Conservation (phyloP, 1,140 invertebrate genomes). For the Nixonia krombeini region DNA sequence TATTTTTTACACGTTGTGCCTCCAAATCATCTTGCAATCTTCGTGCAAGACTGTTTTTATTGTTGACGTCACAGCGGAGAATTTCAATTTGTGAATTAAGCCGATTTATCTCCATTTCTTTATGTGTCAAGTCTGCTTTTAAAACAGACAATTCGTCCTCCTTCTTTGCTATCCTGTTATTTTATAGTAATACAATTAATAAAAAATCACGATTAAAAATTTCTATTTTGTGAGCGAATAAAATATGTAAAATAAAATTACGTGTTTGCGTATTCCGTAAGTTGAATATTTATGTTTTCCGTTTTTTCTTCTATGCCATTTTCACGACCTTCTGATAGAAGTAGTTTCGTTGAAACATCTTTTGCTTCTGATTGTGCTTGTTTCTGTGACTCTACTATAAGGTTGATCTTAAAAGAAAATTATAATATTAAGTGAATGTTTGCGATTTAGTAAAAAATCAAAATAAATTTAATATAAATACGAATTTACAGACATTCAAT, state of each 20-base stretch:
- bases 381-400: conserved; percentile 24
- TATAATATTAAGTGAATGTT: conserved; percentile 1
- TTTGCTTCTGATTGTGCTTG: conserved; percentile 19
- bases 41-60: conserved; percentile 49
- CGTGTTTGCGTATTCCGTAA: conserved; percentile 54
- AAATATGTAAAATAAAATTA: conserved; percentile 31
- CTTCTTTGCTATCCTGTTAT: conserved; percentile 56
- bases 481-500: no score
- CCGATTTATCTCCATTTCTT: conserved; percentile 68
- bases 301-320: conserved; percentile 71
- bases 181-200: no score
- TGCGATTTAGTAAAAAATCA: neutral
- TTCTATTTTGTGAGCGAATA: neutral
- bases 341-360: conserved; percentile 10
- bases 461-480: neutral
- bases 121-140: conserved; percentile 56
- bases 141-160: conserved; percentile 61
- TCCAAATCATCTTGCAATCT: conserved; percentile 75
- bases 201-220: neutral
- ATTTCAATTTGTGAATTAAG: conserved; percentile 64
- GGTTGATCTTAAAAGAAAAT: conserved; percentile 16
- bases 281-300: conserved; percentile 49
- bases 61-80: conserved; percentile 55
- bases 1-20: conserved; percentile 81
- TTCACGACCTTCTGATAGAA: conserved; percentile 62